These are phyloP conservation scores for Haemorhous mexicanus DNA, from an alignment of 2,113 vertebrate genomes.

Conservation along the genomic window DNA sequence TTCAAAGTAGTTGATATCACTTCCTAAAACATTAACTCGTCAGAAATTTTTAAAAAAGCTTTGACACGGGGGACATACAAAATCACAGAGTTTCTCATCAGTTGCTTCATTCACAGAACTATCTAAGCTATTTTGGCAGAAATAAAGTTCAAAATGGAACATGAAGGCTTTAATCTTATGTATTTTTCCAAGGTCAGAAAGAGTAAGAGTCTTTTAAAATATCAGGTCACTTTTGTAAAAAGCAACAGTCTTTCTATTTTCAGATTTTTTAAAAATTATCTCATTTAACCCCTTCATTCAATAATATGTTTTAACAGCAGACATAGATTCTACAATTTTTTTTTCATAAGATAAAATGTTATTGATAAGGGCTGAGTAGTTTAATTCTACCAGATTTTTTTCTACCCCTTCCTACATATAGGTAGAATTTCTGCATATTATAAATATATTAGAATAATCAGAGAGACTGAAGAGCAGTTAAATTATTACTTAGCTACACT, in stretches of 20 bases:
- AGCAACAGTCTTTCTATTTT: neutral
- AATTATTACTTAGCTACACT: neutral
- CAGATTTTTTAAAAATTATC: neutral
- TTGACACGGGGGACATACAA: neutral
- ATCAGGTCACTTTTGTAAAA: neutral
- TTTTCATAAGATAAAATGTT: neutral
- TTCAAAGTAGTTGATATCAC: neutral
- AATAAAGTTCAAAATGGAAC: neutral
- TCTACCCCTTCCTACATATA: neutral
- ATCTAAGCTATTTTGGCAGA: slow-evolving; percentile 1
- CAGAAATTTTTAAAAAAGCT: neutral
- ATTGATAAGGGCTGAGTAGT: neutral
- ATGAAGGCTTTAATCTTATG: neutral
- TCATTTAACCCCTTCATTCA: neutral
- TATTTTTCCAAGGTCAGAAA: neutral
- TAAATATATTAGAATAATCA: neutral
- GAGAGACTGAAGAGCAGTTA: neutral
- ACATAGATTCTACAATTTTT: neutral
- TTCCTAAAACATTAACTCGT: neutral
- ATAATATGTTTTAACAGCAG: neutral
- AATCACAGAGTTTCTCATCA: neutral
- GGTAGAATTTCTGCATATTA: neutral
- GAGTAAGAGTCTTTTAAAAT: neutral
- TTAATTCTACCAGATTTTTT: neutral
- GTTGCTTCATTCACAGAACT: neutral